Conservation (phyloP, 2,888 invertebrate genomes). For the Dermolepida albohirtum region DNA sequence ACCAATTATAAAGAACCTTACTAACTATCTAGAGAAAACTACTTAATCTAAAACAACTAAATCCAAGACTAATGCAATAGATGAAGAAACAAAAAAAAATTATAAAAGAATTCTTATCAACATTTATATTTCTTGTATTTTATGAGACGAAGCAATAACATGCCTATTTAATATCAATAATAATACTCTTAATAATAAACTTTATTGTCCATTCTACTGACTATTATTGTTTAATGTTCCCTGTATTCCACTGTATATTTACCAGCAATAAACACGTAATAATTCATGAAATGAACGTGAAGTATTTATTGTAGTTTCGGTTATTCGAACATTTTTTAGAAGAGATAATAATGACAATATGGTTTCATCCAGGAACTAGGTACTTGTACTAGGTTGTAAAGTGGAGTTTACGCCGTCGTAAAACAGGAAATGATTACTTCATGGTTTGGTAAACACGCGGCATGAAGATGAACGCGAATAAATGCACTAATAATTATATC, state of each 20-base stretch:
- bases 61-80: too few species aligned
- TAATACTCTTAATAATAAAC: too few species aligned
- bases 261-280: not conserved
- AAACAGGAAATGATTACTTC: conserved; percentile 28
- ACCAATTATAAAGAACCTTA: too few species aligned
- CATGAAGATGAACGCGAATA: not conserved
- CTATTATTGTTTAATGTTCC: not conserved
- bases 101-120: too few species aligned
- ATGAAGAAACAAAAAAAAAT: too few species aligned
- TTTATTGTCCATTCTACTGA: too few species aligned
- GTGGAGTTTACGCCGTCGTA: conserved; percentile 4
- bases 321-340: not conserved
- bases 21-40: too few species aligned
- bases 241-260: not conserved
- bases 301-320: conserved; percentile 7
- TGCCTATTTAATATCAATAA: too few species aligned
- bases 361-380: conserved; percentile 9
- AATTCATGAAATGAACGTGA: conserved; percentile 11
- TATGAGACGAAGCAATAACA: too few species aligned
- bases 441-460: conserved; percentile 15
- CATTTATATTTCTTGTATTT: too few species aligned
- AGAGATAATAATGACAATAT: conserved; percentile 4
- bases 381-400: conserved; percentile 1
- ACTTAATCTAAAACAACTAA: too few species aligned
- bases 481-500: not conserved